Evolutionary conservation across 1,140 invertebrate species (phyloP).

Genomic region (Tribolium madens): DNA sequence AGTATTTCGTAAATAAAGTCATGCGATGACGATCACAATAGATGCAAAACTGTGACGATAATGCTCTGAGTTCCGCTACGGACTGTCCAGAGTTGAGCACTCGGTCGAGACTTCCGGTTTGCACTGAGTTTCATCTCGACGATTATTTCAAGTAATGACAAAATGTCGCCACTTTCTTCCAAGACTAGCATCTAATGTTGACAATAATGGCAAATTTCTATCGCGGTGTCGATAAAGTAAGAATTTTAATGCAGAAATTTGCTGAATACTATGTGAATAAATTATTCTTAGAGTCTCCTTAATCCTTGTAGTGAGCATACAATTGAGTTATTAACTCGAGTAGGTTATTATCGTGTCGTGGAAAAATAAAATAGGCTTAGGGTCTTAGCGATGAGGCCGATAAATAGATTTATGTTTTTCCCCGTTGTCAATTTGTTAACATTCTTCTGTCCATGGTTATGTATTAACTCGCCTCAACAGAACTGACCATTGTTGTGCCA

Average conservation of each 20-base stretch:
- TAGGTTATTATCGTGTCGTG: too few species aligned
- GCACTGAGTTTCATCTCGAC: slow-evolving; percentile 6
- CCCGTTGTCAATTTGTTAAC: slow-evolving; percentile 19
- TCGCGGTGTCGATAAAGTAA: neutral
- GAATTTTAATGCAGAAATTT: neutral
- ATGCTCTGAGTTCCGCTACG: slow-evolving; percentile 46
- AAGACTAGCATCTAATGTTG: neutral
- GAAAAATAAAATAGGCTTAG: too few species aligned
- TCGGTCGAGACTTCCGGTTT: slow-evolving; percentile 43
- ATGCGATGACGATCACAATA: slow-evolving; percentile 42
- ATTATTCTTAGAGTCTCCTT: too few species aligned
- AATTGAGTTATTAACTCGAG: neutral
- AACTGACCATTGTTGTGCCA: slow-evolving; percentile 35
- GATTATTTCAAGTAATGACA: slow-evolving; percentile 42
- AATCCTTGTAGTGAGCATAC: neutral
- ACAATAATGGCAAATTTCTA: slow-evolving; percentile 29
- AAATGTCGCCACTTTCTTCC: neutral
- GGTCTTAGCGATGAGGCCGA: neutral
- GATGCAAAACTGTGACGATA: slow-evolving; percentile 48
- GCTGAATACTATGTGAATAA: neutral
- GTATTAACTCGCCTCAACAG: slow-evolving; percentile 7
- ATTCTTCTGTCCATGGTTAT: neutral
- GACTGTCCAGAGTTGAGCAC: slow-evolving; percentile 42
- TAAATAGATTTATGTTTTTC: neutral
- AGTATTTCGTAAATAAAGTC: slow-evolving; percentile 43